Evolutionary conservation across 2,113 vertebrate species (phyloP).

Genomic region (Cricetomys ansorgei): DNA sequence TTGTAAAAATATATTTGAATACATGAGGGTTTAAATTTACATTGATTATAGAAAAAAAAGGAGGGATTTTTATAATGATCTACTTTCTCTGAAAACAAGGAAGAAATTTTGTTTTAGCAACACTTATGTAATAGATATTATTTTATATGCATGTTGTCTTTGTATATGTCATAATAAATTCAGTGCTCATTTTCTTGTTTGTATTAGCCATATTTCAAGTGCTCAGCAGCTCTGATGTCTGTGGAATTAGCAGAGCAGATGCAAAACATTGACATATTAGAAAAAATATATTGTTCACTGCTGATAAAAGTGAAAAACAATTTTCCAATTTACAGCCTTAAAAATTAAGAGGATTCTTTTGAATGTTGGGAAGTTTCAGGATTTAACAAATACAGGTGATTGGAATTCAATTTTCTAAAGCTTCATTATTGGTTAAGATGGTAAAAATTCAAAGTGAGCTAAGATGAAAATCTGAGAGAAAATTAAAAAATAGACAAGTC

Average conservation of each 20-base stretch:
- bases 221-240: background rate
- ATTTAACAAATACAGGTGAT: background rate
- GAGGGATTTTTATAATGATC: background rate
- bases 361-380: background rate
- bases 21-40: background rate
- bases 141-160: background rate
- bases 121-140: background rate
- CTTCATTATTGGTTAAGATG: background rate
- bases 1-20: background rate
- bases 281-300: background rate
- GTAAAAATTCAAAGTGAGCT: background rate
- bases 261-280: background rate
- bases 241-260: background rate
- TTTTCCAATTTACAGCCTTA: background rate
- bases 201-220: background rate
- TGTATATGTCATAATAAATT: background rate
- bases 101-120: background rate
- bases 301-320: background rate
- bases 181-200: background rate
- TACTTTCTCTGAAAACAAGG: background rate
- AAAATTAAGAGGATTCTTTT: background rate
- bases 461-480: background rate
- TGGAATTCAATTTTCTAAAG: background rate
- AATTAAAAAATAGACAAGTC: background rate
- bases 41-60: background rate